A percentile compares a stretch with the other conserved stretches of the same genome.
These are phyloP conservation scores for Keiferia lycopersicella DNA, from an alignment of 2,888 invertebrate species.

Conservation along the genomic window DNA sequence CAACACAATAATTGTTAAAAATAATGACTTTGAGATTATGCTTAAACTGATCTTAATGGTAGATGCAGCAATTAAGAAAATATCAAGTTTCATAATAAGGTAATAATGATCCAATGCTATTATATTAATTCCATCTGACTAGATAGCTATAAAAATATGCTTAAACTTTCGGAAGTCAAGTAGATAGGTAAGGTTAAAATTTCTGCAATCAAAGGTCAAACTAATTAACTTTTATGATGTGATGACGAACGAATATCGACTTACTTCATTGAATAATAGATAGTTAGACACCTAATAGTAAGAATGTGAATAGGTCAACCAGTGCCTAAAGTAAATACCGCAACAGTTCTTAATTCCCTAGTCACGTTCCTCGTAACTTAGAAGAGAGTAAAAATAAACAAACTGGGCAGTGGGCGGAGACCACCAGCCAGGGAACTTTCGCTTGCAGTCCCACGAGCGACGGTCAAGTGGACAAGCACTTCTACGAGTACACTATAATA, in stretches of 20 bases:
- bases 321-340: too few species aligned
- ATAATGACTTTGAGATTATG: background rate
- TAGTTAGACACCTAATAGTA: too few species aligned
- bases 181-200: background rate
- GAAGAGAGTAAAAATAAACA: slow-evolving; percentile 31
- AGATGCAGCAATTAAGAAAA: background rate
- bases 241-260: too few species aligned
- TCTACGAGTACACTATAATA: background rate
- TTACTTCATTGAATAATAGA: too few species aligned
- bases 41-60: background rate
- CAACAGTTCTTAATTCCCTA: slow-evolving; percentile 1
- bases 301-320: too few species aligned
- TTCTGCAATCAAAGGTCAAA: too few species aligned
- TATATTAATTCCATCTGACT: background rate
- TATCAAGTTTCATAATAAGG: background rate
- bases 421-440: slow-evolving; percentile 29
- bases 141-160: too few species aligned
- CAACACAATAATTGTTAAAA: background rate
- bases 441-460: background rate
- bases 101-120: background rate
- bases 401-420: slow-evolving; percentile 21
- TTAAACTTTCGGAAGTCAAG: too few species aligned
- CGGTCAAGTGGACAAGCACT: slow-evolving; percentile 12
- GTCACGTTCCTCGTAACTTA: slow-evolving; percentile 37
- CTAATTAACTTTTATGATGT: too few species aligned